Percentiles rank a stretch among this genome's conserved stretches.
Evolutionary conservation across 1,140 invertebrate species (phyloP).

Genomic region (Drosophila serrata): DNA sequence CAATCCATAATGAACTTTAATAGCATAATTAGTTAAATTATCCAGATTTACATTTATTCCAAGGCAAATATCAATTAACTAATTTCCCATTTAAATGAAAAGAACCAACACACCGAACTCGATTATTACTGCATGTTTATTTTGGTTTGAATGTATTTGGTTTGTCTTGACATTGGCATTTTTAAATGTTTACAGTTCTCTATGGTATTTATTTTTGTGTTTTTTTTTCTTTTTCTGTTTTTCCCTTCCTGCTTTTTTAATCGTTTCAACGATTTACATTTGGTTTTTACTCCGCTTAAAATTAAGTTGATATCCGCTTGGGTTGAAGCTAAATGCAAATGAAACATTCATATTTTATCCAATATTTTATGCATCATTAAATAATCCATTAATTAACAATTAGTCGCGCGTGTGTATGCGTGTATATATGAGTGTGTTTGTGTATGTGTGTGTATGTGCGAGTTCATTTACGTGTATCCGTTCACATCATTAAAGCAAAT

Average conservation of each 20-base stretch:
- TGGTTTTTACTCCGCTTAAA: constrained; percentile 55
- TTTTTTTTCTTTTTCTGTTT: background rate
- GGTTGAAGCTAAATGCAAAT: constrained; percentile 56
- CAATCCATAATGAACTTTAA: background rate
- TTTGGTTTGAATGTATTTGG: constrained; percentile 44
- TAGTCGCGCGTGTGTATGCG: constrained; percentile 45
- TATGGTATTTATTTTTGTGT: constrained; percentile 1
- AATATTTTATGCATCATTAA: constrained; percentile 79
- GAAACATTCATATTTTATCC: constrained; percentile 69
- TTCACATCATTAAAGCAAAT: constrained; percentile 74
- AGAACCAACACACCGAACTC: background rate
- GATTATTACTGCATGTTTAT: constrained; percentile 52
- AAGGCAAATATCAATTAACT: background rate
- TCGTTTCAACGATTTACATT: constrained; percentile 36
- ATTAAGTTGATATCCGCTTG: constrained; percentile 54
- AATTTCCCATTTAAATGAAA: constrained; percentile 2
- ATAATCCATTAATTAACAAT: constrained; percentile 83
- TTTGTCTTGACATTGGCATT: constrained; percentile 56
- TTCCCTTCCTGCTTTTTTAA: constrained; percentile 17
- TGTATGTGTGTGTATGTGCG: constrained; percentile 17
- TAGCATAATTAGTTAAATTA: background rate
- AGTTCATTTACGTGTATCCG: constrained; percentile 56
- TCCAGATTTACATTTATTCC: background rate
- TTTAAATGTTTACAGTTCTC: constrained; percentile 35
- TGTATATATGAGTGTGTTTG: constrained; percentile 15